Evolutionary conservation across 2,888 invertebrate genomes (phyloP), one percentile per base, ranked within the genome.

Genomic region (Agapostemon virescens): DNA sequence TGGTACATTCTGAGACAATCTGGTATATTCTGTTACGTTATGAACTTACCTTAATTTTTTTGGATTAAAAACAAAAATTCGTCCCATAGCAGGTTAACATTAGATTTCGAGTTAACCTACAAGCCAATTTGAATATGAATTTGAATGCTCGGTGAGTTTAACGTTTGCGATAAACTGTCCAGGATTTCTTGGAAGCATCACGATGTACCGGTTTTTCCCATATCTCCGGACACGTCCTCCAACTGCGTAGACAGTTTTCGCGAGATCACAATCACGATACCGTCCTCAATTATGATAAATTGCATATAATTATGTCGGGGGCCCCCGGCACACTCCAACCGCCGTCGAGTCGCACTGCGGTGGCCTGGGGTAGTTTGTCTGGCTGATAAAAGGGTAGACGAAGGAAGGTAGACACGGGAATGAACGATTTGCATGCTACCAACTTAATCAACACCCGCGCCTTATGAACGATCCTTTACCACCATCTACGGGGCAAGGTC

Each of bases 391-490:
- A 85, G 85, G 83, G 87, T 83, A 78, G 81, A 72, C 74, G 84
- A 73, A 84, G 87, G 79, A 81, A 84, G 84, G 75, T 71, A 74
- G 88, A 71, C 83, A 82, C 84, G 87, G 86, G 86, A 84, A 85
- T 84, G 85, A 87, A 85, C 89, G 88, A 90, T 91, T 91, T 90
- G 90, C 91, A 91, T 91, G 90, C 89, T 90, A 90, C 89, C 89
- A 89, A 91, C 91, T 91, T 91, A 91, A 91, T 91, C 91, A 91
- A 89, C 86, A 90, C 89, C 88, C 88, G 89, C 90, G 90, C 90
- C 90, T 89, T 87, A 85, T 82, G 89, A 87, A 85, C 81, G 81
- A 83, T 79, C 67, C 81, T 63, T 77, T 78, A 74, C 67, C 85
- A 74, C 78, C 77, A 73, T 79, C 79, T 77, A 77, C 72, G 42